Conservation (phyloP, 2,113 vertebrate species). For the Tricholaema leucomelas region DNA sequence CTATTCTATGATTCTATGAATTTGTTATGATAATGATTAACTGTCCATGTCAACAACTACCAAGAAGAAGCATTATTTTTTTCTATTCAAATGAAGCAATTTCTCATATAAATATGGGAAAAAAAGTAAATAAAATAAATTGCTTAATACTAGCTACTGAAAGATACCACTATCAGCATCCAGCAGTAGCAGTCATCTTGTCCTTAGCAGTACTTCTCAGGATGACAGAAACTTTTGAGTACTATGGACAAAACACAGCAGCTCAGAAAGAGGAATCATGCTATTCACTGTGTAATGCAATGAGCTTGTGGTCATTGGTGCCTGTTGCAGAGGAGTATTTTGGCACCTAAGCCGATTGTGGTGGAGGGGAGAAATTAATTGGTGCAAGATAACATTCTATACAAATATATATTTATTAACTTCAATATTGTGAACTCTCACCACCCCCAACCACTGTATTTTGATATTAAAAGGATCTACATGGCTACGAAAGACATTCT, state of each 20-base stretch:
- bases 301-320: neutral
- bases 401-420: too few relatives aligned
- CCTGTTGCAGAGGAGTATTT: too few relatives aligned
- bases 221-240: neutral
- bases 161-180: neutral
- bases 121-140: neutral
- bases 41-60: neutral
- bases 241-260: neutral
- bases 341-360: too few relatives aligned
- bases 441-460: too few relatives aligned
- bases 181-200: rapidly evolving
- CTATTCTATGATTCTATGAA: too few relatives aligned
- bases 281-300: neutral
- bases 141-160: neutral
- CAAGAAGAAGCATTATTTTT: neutral
- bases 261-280: neutral
- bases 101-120: neutral
- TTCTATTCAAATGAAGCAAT: neutral
- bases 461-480: too few relatives aligned
- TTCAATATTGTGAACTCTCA: too few relatives aligned
- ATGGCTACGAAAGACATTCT: too few relatives aligned
- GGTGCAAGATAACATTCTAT: too few relatives aligned
- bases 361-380: too few relatives aligned
- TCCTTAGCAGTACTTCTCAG: neutral
- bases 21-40: neutral